Conservation (phyloP, 2,113 vertebrate species). For the Calyptommatus sinebrachiatus region DNA sequence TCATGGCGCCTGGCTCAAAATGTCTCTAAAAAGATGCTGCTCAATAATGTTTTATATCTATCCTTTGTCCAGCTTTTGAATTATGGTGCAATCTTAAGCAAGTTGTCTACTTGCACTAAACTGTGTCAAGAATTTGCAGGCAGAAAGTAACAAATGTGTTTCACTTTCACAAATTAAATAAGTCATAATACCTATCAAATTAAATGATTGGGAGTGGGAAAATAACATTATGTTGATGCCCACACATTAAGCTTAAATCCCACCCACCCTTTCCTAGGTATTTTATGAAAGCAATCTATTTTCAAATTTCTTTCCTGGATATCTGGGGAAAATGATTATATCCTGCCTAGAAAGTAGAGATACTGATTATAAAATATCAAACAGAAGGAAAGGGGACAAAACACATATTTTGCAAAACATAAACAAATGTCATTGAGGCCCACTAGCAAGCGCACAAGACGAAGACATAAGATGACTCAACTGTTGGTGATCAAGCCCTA, state of each 20-base stretch:
- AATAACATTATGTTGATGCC: too few species aligned
- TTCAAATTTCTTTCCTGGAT: neutral
- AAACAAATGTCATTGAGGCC: neutral
- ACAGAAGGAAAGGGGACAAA: neutral
- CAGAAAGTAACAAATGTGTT: neutral
- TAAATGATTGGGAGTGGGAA: neutral
- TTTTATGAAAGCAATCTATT: neutral
- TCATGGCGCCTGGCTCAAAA: too few species aligned
- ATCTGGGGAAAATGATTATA: neutral
- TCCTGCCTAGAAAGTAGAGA: neutral
- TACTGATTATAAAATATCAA: neutral
- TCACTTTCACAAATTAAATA: neutral
- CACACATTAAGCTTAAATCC: neutral
- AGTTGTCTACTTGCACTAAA: too few species aligned
- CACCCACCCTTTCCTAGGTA: neutral
- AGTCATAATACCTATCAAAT: too few species aligned
- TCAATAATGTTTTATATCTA: too few species aligned
- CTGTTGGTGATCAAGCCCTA: neutral
- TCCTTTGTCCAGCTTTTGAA: too few species aligned
- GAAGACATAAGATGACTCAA: neutral
- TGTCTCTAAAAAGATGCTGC: too few species aligned
- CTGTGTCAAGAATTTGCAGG: neutral
- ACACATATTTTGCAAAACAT: neutral
- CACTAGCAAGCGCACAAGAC: neutral
- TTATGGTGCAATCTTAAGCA: too few species aligned